phyloP scores from a whole-genome alignment of 2,888 invertebrate genomes.

The Ormyrus thymus region DNA sequence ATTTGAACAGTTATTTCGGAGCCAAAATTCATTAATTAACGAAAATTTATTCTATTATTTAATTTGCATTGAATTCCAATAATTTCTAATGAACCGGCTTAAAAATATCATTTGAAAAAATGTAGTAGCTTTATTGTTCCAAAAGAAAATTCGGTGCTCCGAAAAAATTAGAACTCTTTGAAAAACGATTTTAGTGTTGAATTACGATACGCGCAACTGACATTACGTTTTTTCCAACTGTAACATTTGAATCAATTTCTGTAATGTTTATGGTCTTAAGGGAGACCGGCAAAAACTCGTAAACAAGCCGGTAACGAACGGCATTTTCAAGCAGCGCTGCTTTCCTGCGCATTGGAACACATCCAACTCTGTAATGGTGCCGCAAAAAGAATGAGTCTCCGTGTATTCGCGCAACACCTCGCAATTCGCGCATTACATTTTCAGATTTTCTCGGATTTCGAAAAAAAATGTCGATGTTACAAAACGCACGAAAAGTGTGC shows the following conservation, averaged over 20 bases:
- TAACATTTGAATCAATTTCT: slow-evolving; percentile 28
- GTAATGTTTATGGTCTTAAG: slow-evolving; percentile 35
- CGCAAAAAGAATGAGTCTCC: slow-evolving; percentile 49
- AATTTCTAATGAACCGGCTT: too few species aligned
- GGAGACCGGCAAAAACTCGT: slow-evolving; percentile 35
- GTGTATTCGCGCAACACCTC: slow-evolving; percentile 40
- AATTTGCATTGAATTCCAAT: too few species aligned
- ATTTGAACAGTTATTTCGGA: too few species aligned
- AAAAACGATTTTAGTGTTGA: too few species aligned
- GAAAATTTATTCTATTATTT: too few species aligned
- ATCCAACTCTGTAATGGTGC: slow-evolving; percentile 55
- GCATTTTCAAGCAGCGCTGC: slow-evolving; percentile 54
- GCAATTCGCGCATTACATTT: slow-evolving; percentile 22
- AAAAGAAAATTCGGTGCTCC: too few species aligned
- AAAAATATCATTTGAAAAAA: too few species aligned
- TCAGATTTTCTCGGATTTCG: not conserved
- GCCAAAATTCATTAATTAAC: too few species aligned
- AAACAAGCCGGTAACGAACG: slow-evolving; percentile 57
- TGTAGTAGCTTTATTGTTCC: too few species aligned
- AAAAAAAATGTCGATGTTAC: slow-evolving; percentile 4
- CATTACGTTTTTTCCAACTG: not conserved
- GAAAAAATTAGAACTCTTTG: too few species aligned
- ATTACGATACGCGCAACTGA: too few species aligned
- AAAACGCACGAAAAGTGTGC: not conserved
- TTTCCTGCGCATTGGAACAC: slow-evolving; percentile 46